A percentile compares a stretch with the other conserved stretches of the same genome.
Evolutionary conservation across 2,797 vertebrate genomes (phyloP).

Genomic region (Darevskia mixta): DNA sequence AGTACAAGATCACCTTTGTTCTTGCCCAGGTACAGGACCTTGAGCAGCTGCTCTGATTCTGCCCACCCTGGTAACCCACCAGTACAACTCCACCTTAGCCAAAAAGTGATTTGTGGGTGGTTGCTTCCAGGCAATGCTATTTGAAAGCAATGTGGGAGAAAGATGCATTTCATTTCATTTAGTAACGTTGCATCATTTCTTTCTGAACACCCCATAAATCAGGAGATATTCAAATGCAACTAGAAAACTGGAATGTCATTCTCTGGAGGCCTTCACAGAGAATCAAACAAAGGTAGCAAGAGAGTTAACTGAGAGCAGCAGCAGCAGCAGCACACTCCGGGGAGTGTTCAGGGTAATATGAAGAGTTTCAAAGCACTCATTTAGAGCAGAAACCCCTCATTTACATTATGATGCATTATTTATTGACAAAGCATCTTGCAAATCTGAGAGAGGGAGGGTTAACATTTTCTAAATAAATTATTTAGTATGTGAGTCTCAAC

Average conservation of each 20-base stretch:
- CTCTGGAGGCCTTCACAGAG: neutral
- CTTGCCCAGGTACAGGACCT: neutral
- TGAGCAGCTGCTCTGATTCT: neutral
- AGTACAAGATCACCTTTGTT: neutral
- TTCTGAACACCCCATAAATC: neutral
- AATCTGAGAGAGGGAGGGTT: neutral
- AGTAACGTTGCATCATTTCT: neutral
- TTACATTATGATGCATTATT: constrained; percentile 22
- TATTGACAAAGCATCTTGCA: neutral
- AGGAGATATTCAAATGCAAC: neutral
- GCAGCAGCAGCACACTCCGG: neutral
- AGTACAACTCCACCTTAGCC: neutral
- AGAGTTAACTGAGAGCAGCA: neutral
- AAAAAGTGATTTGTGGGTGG: neutral
- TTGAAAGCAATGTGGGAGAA: neutral
- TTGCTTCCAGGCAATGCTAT: neutral
- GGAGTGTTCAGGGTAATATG: neutral
- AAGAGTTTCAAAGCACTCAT: neutral
- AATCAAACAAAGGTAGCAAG: neutral
- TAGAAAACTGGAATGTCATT: neutral
- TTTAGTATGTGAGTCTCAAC: neutral
- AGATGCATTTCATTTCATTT: neutral
- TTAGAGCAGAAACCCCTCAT: neutral
- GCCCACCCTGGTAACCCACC: neutral
- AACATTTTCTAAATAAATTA: constrained; percentile 27